These are phyloP conservation scores for Archocentrus centrarchus DNA, from an alignment of 2,113 vertebrate species.

Conservation along the genomic window DNA sequence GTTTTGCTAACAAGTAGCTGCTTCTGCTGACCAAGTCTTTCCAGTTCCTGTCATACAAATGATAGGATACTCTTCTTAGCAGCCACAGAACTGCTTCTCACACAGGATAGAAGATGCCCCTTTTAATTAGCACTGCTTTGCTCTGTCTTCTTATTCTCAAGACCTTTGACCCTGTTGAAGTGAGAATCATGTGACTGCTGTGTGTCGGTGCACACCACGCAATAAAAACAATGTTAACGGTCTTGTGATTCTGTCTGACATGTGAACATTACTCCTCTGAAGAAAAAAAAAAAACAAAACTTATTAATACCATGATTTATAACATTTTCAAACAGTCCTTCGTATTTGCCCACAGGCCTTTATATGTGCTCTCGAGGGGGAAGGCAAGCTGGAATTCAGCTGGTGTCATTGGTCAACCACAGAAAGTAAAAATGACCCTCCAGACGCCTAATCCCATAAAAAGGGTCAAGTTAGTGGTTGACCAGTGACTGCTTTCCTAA, in stretches of 20 bases:
- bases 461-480: slow-evolving; percentile 42
- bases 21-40: slow-evolving; percentile 45
- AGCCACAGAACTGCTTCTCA: slow-evolving; percentile 55
- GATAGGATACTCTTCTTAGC: slow-evolving; percentile 20
- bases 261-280: not conserved
- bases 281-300: not conserved
- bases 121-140: slow-evolving; percentile 69
- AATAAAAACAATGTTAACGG: slow-evolving; percentile 8
- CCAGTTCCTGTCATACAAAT: slow-evolving; percentile 24
- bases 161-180: slow-evolving; percentile 41
- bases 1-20: slow-evolving; percentile 37
- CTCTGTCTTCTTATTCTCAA: slow-evolving; percentile 40
- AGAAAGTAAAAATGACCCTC: slow-evolving; percentile 35
- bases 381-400: slow-evolving; percentile 37
- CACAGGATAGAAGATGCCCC: slow-evolving; percentile 54
- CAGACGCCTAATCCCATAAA: slow-evolving; percentile 31
- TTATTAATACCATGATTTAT: not conserved
- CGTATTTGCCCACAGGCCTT: not conserved
- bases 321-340: not conserved
- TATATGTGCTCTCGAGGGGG: slow-evolving; percentile 1
- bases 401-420: slow-evolving; percentile 32
- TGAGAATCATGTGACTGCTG: slow-evolving; percentile 37
- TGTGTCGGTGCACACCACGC: slow-evolving; percentile 4
- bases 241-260: not conserved
- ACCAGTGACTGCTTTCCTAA: slow-evolving; percentile 54